Conservation (phyloP, 2,888 invertebrate species). For the Agrotis segetum region DNA sequence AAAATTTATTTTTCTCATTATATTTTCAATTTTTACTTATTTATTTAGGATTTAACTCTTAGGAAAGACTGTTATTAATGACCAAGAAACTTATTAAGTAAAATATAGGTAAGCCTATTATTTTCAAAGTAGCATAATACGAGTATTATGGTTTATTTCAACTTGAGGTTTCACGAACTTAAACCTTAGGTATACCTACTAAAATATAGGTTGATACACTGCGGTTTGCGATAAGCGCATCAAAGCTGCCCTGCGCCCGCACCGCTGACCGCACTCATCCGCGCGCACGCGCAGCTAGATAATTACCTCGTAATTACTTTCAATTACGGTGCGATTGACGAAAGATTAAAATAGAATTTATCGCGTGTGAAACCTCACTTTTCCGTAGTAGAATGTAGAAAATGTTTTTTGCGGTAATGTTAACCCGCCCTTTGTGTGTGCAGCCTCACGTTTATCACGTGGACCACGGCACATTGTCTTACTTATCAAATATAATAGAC, state of each 20-base stretch:
- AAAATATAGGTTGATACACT: slow-evolving; percentile 16
- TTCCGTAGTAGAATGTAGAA: slow-evolving; percentile 84
- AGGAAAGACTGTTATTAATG: neutral
- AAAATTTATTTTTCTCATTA: too few relatives aligned
- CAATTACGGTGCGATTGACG: slow-evolving; percentile 86
- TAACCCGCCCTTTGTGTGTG: slow-evolving; percentile 80
- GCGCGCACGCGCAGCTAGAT: slow-evolving; percentile 71
- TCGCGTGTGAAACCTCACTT: slow-evolving; percentile 87
- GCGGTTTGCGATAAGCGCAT: slow-evolving; percentile 28
- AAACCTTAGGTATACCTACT: slow-evolving; percentile 6
- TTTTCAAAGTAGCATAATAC: neutral
- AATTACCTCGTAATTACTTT: slow-evolving; percentile 83
- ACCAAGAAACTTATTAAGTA: neutral
- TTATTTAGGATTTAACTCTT: too few relatives aligned
- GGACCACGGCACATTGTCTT: slow-evolving; percentile 77
- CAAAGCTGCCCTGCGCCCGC: slow-evolving; percentile 41
- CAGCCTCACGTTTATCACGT: slow-evolving; percentile 84
- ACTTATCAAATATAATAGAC: slow-evolving; percentile 77
- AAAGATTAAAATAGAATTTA: slow-evolving; percentile 88
- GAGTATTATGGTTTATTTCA: neutral
- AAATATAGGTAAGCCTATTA: neutral
- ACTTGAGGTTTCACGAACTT: slow-evolving; percentile 14
- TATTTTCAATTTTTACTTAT: too few relatives aligned
- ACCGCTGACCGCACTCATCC: slow-evolving; percentile 64
- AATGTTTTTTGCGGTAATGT: slow-evolving; percentile 77